phyloP scores from a whole-genome alignment of 1,140 invertebrate genomes.

The Zaprionus africanus region DNA sequence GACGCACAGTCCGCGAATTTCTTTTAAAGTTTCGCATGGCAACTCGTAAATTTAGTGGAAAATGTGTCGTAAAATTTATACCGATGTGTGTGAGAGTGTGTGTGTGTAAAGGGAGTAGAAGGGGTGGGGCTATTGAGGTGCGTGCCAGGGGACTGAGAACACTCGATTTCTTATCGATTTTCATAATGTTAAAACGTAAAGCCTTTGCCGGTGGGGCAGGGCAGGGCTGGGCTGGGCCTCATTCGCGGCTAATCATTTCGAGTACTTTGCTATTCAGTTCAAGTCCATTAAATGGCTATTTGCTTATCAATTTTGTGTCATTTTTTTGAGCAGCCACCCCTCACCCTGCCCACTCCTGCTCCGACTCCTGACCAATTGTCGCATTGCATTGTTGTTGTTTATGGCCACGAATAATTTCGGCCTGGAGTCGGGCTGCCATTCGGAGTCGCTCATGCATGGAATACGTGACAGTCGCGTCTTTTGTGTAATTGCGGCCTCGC shows the following conservation, averaged over 20 bases:
- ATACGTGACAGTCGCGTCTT: conserved; percentile 55
- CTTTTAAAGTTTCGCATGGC: conserved; percentile 58
- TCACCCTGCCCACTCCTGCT: conserved; percentile 6
- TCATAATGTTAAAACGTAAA: conserved; percentile 36
- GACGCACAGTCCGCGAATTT: conserved; percentile 40
- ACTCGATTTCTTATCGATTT: conserved; percentile 62
- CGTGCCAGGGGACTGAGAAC: conserved; percentile 27
- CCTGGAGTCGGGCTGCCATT: conserved; percentile 41
- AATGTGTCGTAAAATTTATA: conserved; percentile 62
- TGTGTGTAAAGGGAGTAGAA: conserved; percentile 3
- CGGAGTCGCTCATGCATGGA: conserved; percentile 43
- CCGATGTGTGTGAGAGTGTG: background rate
- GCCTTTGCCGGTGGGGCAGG: background rate
- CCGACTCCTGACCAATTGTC: conserved; percentile 44
- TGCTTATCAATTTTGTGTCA: conserved; percentile 75
- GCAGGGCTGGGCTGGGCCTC: conserved; percentile 2
- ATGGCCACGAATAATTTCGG: conserved; percentile 50
- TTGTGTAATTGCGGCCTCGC: conserved; percentile 40
- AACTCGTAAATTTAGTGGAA: conserved; percentile 60
- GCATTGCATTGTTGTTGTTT: conserved; percentile 52
- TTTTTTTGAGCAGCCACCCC: conserved; percentile 11
- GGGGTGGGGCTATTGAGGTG: conserved; percentile 37
- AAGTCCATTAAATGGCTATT: conserved; percentile 77
- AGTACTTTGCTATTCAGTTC: conserved; percentile 67
- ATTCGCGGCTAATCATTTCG: conserved; percentile 70